phyloP scores from a whole-genome alignment of 2,113 vertebrate species.

The Dasyprocta punctata region DNA sequence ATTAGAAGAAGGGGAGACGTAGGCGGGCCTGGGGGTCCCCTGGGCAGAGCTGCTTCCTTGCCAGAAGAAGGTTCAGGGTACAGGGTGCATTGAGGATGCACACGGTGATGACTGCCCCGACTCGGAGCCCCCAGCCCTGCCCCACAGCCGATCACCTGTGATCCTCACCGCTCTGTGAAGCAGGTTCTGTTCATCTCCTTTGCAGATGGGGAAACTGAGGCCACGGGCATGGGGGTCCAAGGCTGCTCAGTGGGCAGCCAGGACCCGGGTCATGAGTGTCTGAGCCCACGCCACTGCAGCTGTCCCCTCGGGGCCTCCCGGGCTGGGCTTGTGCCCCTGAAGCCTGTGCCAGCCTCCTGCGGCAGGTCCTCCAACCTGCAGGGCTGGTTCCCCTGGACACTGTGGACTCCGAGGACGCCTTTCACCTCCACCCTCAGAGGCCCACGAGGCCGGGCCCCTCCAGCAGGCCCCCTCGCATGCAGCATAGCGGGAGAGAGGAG shows the following conservation, averaged over 20 bases:
- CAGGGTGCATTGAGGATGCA: accelerated
- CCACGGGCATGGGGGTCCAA: background rate
- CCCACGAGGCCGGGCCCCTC: conserved; percentile 10
- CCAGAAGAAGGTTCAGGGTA: too few relatives aligned
- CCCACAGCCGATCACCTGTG: accelerated
- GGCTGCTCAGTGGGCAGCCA: background rate
- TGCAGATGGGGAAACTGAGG: background rate
- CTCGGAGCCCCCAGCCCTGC: accelerated
- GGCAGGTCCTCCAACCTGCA: background rate
- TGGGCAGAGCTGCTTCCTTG: background rate
- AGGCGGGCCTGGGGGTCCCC: background rate
- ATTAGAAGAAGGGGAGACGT: too few relatives aligned
- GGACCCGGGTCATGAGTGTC: background rate
- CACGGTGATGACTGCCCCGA: accelerated
- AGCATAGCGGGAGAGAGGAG: background rate
- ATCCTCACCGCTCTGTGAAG: background rate
- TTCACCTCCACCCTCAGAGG: too few relatives aligned
- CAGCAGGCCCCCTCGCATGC: background rate
- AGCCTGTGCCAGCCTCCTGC: background rate
- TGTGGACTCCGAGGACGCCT: too few relatives aligned
- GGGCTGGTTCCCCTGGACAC: background rate
- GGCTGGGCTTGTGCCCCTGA: background rate
- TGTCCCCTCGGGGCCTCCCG: background rate
- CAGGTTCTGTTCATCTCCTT: background rate
- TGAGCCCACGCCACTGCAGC: background rate